phyloP scores from a whole-genome alignment of 2,888 invertebrate genomes.

The Helleia helle region DNA sequence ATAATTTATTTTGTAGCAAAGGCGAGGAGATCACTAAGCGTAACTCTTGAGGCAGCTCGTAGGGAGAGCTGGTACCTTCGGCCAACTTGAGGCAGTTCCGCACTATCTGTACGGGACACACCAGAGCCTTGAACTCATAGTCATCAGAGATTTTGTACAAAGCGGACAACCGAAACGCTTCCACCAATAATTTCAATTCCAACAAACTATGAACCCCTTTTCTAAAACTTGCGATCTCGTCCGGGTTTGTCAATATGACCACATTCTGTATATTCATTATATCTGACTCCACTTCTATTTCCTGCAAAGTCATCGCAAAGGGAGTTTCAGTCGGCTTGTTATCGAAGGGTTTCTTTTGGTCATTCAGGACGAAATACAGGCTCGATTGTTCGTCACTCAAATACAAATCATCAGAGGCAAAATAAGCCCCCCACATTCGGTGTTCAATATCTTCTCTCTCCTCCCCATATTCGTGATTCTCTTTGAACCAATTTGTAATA shows the following conservation, averaged over 20 bases:
- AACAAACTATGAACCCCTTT: constrained; percentile 68
- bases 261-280: constrained; percentile 56
- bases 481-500: constrained; percentile 63
- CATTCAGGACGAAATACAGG: constrained; percentile 45
- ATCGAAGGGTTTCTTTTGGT: constrained; percentile 44
- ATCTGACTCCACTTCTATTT: constrained; percentile 61
- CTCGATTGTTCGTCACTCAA: constrained; percentile 49
- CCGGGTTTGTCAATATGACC: constrained; percentile 46
- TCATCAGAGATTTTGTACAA: constrained; percentile 66
- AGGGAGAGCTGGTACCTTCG: constrained; percentile 75
- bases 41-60: constrained; percentile 78
- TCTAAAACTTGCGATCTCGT: constrained; percentile 55
- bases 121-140: constrained; percentile 42
- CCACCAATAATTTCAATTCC: constrained; percentile 71
- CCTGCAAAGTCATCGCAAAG: constrained; percentile 47
- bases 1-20: constrained; percentile 44
- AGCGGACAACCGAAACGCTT: constrained; percentile 74
- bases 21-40: constrained; percentile 69
- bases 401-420: constrained; percentile 38
- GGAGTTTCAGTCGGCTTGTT: constrained; percentile 49
- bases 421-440: constrained; percentile 61
- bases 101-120: constrained; percentile 71
- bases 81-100: constrained; percentile 77
- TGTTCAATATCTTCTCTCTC: constrained; percentile 58
- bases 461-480: constrained; percentile 47